Conservation (phyloP, 2,797 vertebrate species). For the Amblyraja radiata region DNA sequence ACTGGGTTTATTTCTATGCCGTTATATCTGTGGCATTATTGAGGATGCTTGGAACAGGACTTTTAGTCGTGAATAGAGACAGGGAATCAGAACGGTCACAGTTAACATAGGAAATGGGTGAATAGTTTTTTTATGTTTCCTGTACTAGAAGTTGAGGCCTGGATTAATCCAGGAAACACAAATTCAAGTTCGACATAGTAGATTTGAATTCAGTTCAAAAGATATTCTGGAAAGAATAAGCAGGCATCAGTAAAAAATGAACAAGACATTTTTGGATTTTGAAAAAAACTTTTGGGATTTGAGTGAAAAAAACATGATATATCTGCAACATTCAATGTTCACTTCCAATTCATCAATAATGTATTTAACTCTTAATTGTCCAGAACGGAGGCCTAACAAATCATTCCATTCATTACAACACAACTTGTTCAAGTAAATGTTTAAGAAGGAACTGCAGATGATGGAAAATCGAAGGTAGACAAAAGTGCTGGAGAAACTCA, state of each 20-base stretch:
- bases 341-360: neutral
- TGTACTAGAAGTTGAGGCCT: neutral
- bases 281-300: neutral
- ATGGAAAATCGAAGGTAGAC: too few species aligned
- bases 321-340: neutral
- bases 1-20: too few species aligned
- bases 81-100: neutral
- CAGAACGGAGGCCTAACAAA: neutral
- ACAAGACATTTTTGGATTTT: neutral
- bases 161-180: neutral
- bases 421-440: neutral
- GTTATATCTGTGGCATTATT: neutral
- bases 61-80: neutral
- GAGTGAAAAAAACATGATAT: neutral
- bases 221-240: neutral
- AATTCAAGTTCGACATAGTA: neutral
- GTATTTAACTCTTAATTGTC: neutral
- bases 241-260: neutral
- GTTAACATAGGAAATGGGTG: neutral
- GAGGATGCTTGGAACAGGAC: neutral
- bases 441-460: too few species aligned
- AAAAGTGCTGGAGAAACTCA: too few species aligned
- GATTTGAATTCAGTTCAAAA: neutral
- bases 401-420: neutral
- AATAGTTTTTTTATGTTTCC: neutral